Evolutionary conservation across 2,888 invertebrate species (phyloP), one percentile per base, ranked within the genome.

Genomic region (Cryptophagus acutangulus): DNA sequence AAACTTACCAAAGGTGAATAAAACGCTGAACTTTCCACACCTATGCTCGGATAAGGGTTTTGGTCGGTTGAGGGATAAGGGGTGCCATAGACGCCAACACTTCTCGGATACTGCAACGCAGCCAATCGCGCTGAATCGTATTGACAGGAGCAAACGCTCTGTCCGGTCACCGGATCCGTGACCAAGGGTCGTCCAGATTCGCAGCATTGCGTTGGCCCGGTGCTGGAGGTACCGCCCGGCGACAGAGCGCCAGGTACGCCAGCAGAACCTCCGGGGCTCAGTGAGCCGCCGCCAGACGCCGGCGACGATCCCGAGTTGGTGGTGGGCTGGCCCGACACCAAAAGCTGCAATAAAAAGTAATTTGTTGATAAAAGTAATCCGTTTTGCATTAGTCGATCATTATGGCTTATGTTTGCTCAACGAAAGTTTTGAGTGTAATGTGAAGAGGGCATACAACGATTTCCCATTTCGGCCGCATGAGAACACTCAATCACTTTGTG

Each of bases 91-190:
- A 89, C 85, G 25, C 86, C 84, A 35, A 85, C 84, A 54, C 86
- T 79, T 52, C 90, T 77, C 25, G 88, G 87, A 68, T 90, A 90
- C 51, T 82, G 80, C 49, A 86, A 79, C 49, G 90, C 80, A 37
- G 90, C 88, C 52, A 92, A 77, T 55, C 91, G 75, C 31, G 90
- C 87, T 42, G 87, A 84, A 71, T 92, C 92, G 72, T 92, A 92
- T 70, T 92, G 92, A 72, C 93, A 93, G 57, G 91, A 91, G 73
- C 92, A 93, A 58, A 93, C 89, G 38, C 89, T 87, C 71, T 92
- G 91, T 20, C 92, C 92, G 49, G 90, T 88, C 45, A 91, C 87
- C 6, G 92, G 91, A 71, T 93, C 92, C 56, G 90, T 90, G 76
- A 90, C 87, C 70, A 92, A 83, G 52, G 91, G 90, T 48, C 91